phyloP scores from a whole-genome alignment of 1,140 invertebrate genomes.

The Drosophila rhopaloa region DNA sequence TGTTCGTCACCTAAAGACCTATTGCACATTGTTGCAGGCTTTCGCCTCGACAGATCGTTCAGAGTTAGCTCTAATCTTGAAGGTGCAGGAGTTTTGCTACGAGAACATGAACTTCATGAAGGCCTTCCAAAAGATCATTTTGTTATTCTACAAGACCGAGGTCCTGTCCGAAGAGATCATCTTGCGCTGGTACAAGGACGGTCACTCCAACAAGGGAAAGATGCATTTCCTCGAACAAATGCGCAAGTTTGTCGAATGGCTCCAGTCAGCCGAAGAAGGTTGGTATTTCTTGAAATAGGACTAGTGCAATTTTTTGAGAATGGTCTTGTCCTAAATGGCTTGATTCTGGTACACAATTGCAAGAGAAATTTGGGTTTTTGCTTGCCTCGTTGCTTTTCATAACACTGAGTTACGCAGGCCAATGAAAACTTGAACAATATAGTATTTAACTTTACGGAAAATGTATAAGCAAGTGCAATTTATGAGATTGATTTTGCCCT shows the following conservation, averaged over 20 bases:
- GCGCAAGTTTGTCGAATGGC: conserved; percentile 98
- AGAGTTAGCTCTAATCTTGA: conserved; percentile 94
- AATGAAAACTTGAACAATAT: conserved; percentile 77
- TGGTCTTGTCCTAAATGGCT: conserved; percentile 42
- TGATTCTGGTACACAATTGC: conserved; percentile 72
- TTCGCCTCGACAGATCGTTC: conserved; percentile 93
- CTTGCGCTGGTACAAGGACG: conserved; percentile 96
- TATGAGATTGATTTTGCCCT: conserved; percentile 42
- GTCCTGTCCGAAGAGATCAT: conserved; percentile 96
- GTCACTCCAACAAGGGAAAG: conserved; percentile 97
- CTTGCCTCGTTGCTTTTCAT: conserved; percentile 70
- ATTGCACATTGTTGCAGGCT: conserved; percentile 93
- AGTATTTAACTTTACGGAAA: not conserved
- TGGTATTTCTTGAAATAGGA: conserved; percentile 24
- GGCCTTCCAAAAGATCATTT: conserved; percentile 98
- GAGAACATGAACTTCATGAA: conserved; percentile 99
- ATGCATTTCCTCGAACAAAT: conserved; percentile 98
- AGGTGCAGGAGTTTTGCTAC: conserved; percentile 98
- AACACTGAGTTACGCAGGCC: conserved; percentile 62
- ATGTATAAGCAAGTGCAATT: conserved; percentile 14
- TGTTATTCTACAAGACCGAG: conserved; percentile 97
- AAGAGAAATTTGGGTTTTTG: conserved; percentile 75
- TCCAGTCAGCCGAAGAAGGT: conserved; percentile 97
- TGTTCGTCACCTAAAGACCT: conserved; percentile 94
- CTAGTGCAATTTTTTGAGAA: conserved; percentile 39